Evolutionary conservation across 2,113 vertebrate species (phyloP), one percentile per base, ranked within the genome.

Genomic region (Polypterus senegalus): DNA sequence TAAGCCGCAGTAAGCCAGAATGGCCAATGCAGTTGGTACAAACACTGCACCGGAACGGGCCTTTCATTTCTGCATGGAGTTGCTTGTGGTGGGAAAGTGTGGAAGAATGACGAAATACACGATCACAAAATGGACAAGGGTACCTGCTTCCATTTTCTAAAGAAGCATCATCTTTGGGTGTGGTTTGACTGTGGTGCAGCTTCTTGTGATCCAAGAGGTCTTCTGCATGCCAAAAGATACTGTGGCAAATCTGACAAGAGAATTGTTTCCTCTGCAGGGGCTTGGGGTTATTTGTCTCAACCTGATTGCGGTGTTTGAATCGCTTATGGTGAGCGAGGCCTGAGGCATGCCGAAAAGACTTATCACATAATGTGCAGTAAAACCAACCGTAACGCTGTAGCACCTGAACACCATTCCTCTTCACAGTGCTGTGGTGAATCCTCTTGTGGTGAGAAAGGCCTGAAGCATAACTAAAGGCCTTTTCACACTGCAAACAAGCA

Each of bases 41-140:
- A 48, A 87, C 81, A 2, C 82, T 76, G 70, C 85, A 87, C 55
- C 67, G 65, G 4, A 55, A 10, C 56, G 27, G 27, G 27, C 27
- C 27, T 27, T 27, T 27, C 27, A 27, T 27, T 27, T 27, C 27
- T 27, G 27, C 27, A 27, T 27, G 27, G 27, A 27, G 27, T 27
- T 27, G 27, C 48, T 27, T 46, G 65, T 66, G 65, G 10, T 53
- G 60, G 48, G 43, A 66, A 9, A 66, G 60, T 2, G 65, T 57
- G 4, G 60, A 56, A 3, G 65, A 43, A 10, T 62, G 65, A 48
- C 55, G 61, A 69, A 65, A 60, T 47, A 62, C 59, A 9, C 60
- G 61, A 47, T 64, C 66, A n/a, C 62, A 60, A 5, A 46, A 53
- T 9, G 49, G 54, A 47, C 61, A 63, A 7, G 66, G 62, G 52